Percentiles rank a stretch among this genome's conserved stretches.
These are phyloP conservation scores for Itoplectis maculator DNA, from an alignment of 2,888 invertebrate genomes.

Conservation along the genomic window DNA sequence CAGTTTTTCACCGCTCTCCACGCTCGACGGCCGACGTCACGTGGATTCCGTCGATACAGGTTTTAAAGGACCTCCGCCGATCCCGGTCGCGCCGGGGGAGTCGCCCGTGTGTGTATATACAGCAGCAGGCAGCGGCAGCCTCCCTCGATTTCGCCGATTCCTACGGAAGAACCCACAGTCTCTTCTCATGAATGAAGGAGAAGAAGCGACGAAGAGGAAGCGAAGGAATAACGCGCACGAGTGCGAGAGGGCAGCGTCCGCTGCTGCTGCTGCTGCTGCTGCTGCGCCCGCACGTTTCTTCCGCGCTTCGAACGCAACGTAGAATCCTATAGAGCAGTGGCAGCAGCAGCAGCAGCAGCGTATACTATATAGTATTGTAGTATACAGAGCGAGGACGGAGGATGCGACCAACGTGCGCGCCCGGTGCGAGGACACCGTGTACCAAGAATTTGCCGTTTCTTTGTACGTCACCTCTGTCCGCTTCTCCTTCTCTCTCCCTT, in stretches of 20 bases:
- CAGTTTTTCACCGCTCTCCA: conserved; percentile 28
- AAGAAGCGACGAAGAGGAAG: conserved; percentile 40
- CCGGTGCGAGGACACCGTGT: conserved; percentile 54
- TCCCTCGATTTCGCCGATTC: conserved; percentile 75
- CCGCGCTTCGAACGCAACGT: neutral
- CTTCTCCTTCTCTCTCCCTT: conserved; percentile 27
- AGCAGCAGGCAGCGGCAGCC: conserved; percentile 21
- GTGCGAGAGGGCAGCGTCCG: conserved; percentile 43
- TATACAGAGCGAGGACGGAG: conserved; percentile 12
- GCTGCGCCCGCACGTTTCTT: conserved; percentile 32
- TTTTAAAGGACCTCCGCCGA: conserved; percentile 66
- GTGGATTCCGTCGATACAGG: conserved; percentile 69
- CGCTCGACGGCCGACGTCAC: conserved; percentile 61
- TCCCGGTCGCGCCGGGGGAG: conserved; percentile 49
- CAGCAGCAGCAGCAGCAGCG: no score
- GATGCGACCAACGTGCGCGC: conserved; percentile 46
- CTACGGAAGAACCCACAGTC: conserved; percentile 69
- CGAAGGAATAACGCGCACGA: conserved; percentile 41
- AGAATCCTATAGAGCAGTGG: neutral
- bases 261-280: no score
- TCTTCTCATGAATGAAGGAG: conserved; percentile 77
- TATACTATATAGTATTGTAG: neutral
- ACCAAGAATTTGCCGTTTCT: conserved; percentile 56
- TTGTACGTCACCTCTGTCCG: conserved; percentile 39
- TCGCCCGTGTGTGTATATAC: conserved; percentile 21